Evolutionary conservation across 2,888 invertebrate genomes (phyloP), one percentile per base, ranked within the genome.

Genomic region (Tachina grossa): DNA sequence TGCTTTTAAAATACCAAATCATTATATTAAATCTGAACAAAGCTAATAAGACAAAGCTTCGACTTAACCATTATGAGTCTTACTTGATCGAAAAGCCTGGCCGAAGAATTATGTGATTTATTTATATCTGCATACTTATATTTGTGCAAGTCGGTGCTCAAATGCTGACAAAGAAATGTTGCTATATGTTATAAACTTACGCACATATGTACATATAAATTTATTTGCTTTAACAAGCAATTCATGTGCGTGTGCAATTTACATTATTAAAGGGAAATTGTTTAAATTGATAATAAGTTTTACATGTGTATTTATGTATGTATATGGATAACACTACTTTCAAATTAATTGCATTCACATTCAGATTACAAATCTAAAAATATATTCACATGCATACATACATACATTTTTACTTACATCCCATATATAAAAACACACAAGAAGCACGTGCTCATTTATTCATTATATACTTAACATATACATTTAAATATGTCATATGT

Each of bases 331-430:
- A 66, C 43, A 66, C 49, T 22, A 55, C 9, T 68, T 68, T 61
- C 14, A 61, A 69, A 63, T 69, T 69, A 69, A 63, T 61, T 82
- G 75, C 68, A 68, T 47, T 63, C 16, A 55, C 47, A 41, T 47
- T 31, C 57, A 69, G 55, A 55, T 55, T 51, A 57, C 43, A 59
- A 49, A 57, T 49, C 5, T 16, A 55, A 79, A 13, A 65, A 45
- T 55, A 31, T n/a, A 49, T 6, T n/a, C n/a, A 65, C 16, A 31
- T 45, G 45, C 10, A 66, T 2, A 14, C 47, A 31, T 41, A 16
- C 41, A 14, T 9, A 14, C 39, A 31, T 11, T 2, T 16, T 3
- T 16, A 16, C 10, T 14, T n/a, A 49, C n/a, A 49, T n/a, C n/a
- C n/a, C n/a, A n/a, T n/a, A n/a, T 49, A 49, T 31, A 31, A 31